Conservation (phyloP, 2,113 vertebrate genomes). For the Scytalopus superciliaris region DNA sequence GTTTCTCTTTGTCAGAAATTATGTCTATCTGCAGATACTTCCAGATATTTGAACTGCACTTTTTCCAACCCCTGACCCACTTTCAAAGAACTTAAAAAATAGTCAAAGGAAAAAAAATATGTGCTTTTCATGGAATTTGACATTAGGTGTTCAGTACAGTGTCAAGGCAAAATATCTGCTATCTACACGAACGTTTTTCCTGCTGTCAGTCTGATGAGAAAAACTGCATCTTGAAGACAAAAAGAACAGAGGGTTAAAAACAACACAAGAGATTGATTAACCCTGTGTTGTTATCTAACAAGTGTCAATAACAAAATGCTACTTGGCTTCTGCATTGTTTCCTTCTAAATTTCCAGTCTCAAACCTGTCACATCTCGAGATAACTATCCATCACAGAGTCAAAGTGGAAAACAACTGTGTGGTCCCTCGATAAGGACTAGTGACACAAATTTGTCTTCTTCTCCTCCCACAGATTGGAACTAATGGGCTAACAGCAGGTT, state of each 20-base stretch:
- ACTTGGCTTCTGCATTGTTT: constrained; percentile 82
- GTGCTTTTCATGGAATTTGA: background rate
- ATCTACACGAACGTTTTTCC: constrained; percentile 32
- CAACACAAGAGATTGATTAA: constrained; percentile 88
- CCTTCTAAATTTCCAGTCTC: constrained; percentile 77
- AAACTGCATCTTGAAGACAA: constrained; percentile 72
- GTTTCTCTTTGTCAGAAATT: background rate
- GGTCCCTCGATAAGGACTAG: constrained; percentile 93
- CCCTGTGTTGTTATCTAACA: constrained; percentile 85
- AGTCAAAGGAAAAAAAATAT: background rate
- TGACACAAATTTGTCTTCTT: constrained; percentile 92
- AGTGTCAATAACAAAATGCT: constrained; percentile 87
- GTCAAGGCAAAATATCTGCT: constrained; percentile 17
- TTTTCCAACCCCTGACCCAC: background rate
- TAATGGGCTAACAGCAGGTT: constrained; percentile 77
- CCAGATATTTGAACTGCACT: background rate
- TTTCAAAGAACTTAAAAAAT: background rate
- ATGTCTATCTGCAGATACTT: background rate
- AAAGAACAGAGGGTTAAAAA: constrained; percentile 72
- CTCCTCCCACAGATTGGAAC: constrained; percentile 87
- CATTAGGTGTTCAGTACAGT: background rate
- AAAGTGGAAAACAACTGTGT: constrained; percentile 92
- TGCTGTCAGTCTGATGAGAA: constrained; percentile 55
- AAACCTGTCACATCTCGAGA: constrained; percentile 92
- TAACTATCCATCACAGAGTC: constrained; percentile 92